These are phyloP conservation scores for Hymenopus coronatus DNA, from an alignment of 2,888 invertebrate species.

Conservation along the genomic window DNA sequence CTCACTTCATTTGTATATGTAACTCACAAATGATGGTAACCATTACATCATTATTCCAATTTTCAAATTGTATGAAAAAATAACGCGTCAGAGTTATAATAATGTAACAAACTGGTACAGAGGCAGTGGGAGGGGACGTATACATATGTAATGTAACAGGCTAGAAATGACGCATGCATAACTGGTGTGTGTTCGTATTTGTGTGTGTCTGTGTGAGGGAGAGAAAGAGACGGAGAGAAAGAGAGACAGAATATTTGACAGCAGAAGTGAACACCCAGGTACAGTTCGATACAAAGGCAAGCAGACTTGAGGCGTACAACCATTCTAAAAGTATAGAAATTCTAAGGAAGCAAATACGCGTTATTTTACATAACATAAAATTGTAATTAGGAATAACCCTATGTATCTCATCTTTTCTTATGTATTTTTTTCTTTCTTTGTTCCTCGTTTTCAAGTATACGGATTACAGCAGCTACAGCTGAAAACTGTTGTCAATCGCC, in stretches of 20 bases:
- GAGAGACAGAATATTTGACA: not conserved
- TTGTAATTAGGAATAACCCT: too few species aligned
- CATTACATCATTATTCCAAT: constrained; percentile 20
- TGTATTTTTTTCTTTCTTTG: too few species aligned
- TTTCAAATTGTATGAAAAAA: constrained; percentile 22
- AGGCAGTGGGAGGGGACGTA: not conserved
- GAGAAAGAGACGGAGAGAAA: not conserved
- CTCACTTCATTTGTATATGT: constrained; percentile 13
- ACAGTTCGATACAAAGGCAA: not conserved
- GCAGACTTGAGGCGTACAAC: not conserved
- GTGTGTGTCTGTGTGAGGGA: not conserved
- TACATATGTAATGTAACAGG: not conserved
- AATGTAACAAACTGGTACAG: constrained; percentile 9
- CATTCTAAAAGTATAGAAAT: not conserved
- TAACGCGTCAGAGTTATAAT: constrained; percentile 16
- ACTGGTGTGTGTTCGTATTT: not conserved
- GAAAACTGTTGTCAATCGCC: too few species aligned
- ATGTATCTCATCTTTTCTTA: too few species aligned
- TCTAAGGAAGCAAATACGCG: too few species aligned
- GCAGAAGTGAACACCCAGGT: not conserved
- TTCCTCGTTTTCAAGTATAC: too few species aligned
- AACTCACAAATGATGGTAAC: constrained; percentile 22
- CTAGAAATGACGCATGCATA: constrained; percentile 19
- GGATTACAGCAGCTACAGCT: too few species aligned
- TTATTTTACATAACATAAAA: too few species aligned